Percentiles rank a stretch among this genome's conserved stretches.
phyloP scores from a whole-genome alignment of 2,888 invertebrate species.

The Drosophila fulvimacula region DNA sequence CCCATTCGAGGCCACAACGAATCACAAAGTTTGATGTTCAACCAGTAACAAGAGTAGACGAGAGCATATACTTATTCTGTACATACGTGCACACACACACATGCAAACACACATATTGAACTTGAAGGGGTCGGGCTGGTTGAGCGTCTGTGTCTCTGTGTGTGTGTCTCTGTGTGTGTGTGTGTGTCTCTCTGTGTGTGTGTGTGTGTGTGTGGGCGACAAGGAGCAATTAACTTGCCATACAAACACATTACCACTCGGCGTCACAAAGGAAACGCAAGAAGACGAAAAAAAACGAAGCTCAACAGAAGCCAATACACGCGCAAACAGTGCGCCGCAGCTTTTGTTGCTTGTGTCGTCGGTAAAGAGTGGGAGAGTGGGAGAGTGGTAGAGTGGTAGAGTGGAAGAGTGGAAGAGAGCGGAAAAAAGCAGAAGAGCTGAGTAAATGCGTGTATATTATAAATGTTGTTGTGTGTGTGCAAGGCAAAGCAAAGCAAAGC shows the following conservation, averaged over 20 bases:
- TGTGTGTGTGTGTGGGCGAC: conserved; percentile 35
- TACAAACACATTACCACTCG: conserved; percentile 49
- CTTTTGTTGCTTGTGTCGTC: conserved; percentile 12
- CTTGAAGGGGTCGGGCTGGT: conserved; percentile 21
- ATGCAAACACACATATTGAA: neutral
- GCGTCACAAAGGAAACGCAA: conserved; percentile 20
- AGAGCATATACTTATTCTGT: neutral
- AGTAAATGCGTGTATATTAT: conserved; percentile 15
- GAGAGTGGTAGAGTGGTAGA: no score
- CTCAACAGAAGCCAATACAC: conserved; percentile 16
- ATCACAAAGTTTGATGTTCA: conserved; percentile 52
- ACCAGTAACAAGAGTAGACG: conserved; percentile 57
- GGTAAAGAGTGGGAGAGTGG: conserved; percentile 2
- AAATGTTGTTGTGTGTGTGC: neutral
- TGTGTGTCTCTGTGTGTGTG: conserved; percentile 33
- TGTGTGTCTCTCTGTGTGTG: no score
- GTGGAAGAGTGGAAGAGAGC: neutral
- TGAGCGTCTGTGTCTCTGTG: conserved; percentile 12
- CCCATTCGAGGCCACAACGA: conserved; percentile 54
- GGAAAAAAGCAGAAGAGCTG: conserved; percentile 12
- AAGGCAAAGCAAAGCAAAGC: conserved; percentile 15
- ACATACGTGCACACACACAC: neutral
- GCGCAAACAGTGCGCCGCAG: conserved; percentile 24
- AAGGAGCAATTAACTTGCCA: conserved; percentile 65
- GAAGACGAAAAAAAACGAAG: neutral